Evolutionary conservation across 2,797 vertebrate species (phyloP), one percentile per base, ranked within the genome.

Genomic region (Phataginus tricuspis): DNA sequence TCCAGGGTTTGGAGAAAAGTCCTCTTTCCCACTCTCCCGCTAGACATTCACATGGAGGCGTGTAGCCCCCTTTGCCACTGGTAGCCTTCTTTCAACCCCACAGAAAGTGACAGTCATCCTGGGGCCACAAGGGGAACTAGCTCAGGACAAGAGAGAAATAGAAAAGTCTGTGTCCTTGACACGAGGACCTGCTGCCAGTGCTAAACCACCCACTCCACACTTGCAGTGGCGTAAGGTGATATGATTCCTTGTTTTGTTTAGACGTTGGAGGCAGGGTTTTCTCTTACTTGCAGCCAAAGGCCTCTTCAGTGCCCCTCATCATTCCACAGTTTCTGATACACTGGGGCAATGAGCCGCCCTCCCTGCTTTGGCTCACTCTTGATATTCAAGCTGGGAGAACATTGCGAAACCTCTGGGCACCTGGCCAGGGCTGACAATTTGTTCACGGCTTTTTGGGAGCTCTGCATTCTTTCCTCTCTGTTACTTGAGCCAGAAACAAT

Each of bases 401-500:
- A 74, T 94, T 96, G 79, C 51, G 11, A 96, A 96, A 95, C 29
- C 72, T 59, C 85, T 59, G 89, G 94, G 96, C 92, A 25, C 51
- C 37, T n/a, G 9, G 92, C 97, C 96, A 96, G 96, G 69, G 90
- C 94, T 90, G 92, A 94, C 7, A 15, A 80, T 83, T 91, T 86
- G 77, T 95, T 96, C 94, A 55, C 21, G 8, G 96, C 88, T 92
- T 84, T 96, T 95, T 95, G 83, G 96, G 94, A 96, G 72, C 42
- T 86, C 90, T 89, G 53, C 86, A 84, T 97, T 97, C 91, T 97
- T 96, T 94, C 78, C 91, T 92, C 78, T 91, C 92, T 95, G 57
- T 71, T 94, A 51, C 74, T 92, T 1, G 4, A 87, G 85, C 95
- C 91, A 91, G 71, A 96, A 86, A 88, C 80, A 53, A 92, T 90